Evolutionary conservation across 2,888 invertebrate species (phyloP).

Genomic region (Andrena marginata): DNA sequence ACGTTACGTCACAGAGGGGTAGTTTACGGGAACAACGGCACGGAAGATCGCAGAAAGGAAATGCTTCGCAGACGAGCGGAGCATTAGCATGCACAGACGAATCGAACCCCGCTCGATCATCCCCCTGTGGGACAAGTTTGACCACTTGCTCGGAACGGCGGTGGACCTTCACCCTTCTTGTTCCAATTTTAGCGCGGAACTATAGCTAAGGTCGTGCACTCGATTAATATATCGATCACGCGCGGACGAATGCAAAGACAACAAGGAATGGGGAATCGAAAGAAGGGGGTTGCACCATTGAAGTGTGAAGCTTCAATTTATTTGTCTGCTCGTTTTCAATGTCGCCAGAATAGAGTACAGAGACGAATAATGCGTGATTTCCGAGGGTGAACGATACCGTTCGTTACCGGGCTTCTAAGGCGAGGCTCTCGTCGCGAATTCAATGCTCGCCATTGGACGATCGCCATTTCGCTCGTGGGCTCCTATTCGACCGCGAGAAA

Average conservation of each 20-base stretch:
- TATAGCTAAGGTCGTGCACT: conserved; percentile 18
- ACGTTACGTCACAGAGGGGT: not conserved
- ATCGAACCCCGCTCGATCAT: not conserved
- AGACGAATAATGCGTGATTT: not conserved
- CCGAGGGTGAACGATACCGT: conserved; percentile 10
- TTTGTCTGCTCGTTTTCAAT: too few relatives aligned
- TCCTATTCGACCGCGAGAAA: conserved; percentile 10
- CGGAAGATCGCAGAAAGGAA: not conserved
- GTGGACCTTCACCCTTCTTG: conserved; percentile 42
- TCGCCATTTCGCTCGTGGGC: conserved; percentile 4
- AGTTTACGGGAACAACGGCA: not conserved
- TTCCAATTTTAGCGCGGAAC: conserved; percentile 45
- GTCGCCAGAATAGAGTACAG: not conserved
- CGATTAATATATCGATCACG: conserved; percentile 34
- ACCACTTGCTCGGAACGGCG: conserved; percentile 25
- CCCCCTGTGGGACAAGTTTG: conserved; percentile 17
- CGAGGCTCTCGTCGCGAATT: conserved; percentile 12
- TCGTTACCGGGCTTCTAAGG: conserved; percentile 15
- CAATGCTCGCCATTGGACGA: conserved; percentile 15
- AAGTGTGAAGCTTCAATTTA: too few relatives aligned
- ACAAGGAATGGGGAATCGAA: not conserved
- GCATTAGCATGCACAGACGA: conserved; percentile 22
- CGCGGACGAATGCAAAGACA: not conserved
- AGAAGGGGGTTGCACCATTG: too few relatives aligned
- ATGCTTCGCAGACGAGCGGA: conserved; percentile 37